Conservation (phyloP, 2,888 invertebrate genomes). For the Lumbricus terrestris region DNA sequence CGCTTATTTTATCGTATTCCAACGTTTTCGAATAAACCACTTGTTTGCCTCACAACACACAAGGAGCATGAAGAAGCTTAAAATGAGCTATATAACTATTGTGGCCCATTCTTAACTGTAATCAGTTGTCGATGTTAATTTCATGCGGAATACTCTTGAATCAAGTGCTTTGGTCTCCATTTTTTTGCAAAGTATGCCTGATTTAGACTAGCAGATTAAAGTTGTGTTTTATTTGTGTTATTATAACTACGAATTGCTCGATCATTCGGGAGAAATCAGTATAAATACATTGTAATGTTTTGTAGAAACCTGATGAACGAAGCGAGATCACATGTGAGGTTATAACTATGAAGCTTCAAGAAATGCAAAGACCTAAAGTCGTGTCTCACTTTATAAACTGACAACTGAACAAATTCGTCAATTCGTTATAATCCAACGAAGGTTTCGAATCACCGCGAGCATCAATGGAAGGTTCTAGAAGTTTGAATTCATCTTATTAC, state of each 20-base stretch:
- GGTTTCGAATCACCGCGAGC: neutral
- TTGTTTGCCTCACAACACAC: too few relatives aligned
- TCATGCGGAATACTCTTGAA: neutral
- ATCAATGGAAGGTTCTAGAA: neutral
- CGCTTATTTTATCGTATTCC: too few relatives aligned
- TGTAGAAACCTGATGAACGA: too few relatives aligned
- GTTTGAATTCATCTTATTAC: conserved; percentile 13
- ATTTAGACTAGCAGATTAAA: neutral
- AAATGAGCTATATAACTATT: too few relatives aligned
- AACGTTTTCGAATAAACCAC: too few relatives aligned
- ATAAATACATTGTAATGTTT: too few relatives aligned
- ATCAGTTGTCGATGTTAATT: neutral
- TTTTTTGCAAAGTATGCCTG: neutral
- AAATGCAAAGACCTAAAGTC: neutral
- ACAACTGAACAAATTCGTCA: neutral
- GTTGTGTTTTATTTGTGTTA: too few relatives aligned
- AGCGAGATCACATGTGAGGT: too few relatives aligned
- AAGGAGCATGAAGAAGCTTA: too few relatives aligned
- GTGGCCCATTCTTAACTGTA: too few relatives aligned
- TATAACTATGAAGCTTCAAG: neutral
- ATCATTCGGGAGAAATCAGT: too few relatives aligned
- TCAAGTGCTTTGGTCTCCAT: neutral
- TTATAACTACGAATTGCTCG: neutral
- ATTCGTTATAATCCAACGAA: neutral
- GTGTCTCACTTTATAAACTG: too few relatives aligned